Evolutionary conservation across 1,140 invertebrate species (phyloP).

Genomic region (Habropoda laboriosa): DNA sequence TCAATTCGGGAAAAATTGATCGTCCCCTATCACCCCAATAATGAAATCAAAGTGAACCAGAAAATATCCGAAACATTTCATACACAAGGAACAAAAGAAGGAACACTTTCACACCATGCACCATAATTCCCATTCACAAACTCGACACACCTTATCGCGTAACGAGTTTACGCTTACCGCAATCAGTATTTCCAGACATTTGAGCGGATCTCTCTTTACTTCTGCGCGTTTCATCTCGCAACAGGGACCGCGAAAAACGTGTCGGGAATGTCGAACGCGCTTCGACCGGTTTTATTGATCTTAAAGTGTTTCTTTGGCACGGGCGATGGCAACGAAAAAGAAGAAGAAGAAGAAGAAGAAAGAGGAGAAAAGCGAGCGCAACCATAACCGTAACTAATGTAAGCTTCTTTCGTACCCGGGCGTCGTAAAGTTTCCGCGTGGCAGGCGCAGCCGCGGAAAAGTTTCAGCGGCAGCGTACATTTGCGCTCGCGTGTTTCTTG

Average conservation of each 20-base stretch:
- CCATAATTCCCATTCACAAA: neutral
- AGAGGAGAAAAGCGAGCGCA: neutral
- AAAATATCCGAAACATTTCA: no score
- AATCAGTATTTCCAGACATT: constrained; percentile 39
- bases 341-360: neutral
- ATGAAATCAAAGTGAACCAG: no score
- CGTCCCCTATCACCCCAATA: no score
- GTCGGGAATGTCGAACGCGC: constrained; percentile 53
- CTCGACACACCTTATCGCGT: neutral
- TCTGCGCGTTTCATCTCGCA: constrained; percentile 25
- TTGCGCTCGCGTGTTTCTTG: constrained; percentile 52
- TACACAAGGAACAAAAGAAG: neutral
- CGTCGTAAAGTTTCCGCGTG: constrained; percentile 46
- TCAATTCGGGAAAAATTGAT: no score
- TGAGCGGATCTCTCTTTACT: constrained; percentile 2
- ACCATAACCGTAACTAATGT: constrained; percentile 59
- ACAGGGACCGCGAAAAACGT: constrained; percentile 11
- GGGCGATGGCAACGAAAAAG: constrained; percentile 20
- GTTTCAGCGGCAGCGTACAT: constrained; percentile 52
- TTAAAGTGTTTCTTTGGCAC: constrained; percentile 46
- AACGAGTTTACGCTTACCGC: constrained; percentile 23
- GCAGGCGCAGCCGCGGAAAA: constrained; percentile 48
- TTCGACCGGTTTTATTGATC: constrained; percentile 56
- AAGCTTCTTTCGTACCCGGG: constrained; percentile 48
- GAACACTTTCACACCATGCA: neutral